These are phyloP conservation scores for Potamilus streckersoni DNA, from an alignment of 1,140 invertebrate species.

Conservation along the genomic window DNA sequence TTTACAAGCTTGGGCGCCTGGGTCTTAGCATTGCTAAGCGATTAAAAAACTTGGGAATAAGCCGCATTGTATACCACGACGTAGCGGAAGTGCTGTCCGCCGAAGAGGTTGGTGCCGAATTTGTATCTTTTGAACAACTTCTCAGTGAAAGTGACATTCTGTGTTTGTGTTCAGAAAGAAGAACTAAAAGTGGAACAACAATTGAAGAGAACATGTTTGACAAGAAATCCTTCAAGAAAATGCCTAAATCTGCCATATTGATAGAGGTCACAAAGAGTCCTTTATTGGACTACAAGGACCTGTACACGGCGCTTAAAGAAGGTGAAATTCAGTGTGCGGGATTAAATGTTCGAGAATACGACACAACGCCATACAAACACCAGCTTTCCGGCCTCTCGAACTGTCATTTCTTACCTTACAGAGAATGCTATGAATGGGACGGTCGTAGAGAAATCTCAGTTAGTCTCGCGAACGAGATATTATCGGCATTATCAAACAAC, in stretches of 20 bases:
- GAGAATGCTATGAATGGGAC: conserved; percentile 30
- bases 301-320: conserved; percentile 60
- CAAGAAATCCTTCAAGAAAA: conserved; percentile 52
- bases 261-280: conserved; percentile 55
- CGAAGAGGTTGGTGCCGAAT: conserved; percentile 7
- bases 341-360: conserved; percentile 42
- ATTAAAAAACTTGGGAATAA: conserved; percentile 76
- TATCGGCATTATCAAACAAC: background rate
- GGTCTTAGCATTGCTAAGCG: conserved; percentile 75
- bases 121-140: conserved; percentile 60
- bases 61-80: conserved; percentile 74
- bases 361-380: conserved; percentile 27
- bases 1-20: conserved; percentile 84
- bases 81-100: conserved; percentile 63
- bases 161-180: conserved; percentile 45
- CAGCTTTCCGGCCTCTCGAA: conserved; percentile 18
- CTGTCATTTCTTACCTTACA: conserved; percentile 26
- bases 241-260: conserved; percentile 67
- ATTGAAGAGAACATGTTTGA: conserved; percentile 36
- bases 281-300: conserved; percentile 47
- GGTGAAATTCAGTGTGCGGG: conserved; percentile 48
- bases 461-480: conserved; percentile 10
- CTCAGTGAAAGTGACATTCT: conserved; percentile 58
- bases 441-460: conserved; percentile 15
- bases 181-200: conserved; percentile 22